Percentiles rank a stretch among this genome's conserved stretches.
These are phyloP conservation scores for Astreopora myriophthalma DNA, from an alignment of 64 coral and sea anemone genomes.

Conservation along the genomic window DNA sequence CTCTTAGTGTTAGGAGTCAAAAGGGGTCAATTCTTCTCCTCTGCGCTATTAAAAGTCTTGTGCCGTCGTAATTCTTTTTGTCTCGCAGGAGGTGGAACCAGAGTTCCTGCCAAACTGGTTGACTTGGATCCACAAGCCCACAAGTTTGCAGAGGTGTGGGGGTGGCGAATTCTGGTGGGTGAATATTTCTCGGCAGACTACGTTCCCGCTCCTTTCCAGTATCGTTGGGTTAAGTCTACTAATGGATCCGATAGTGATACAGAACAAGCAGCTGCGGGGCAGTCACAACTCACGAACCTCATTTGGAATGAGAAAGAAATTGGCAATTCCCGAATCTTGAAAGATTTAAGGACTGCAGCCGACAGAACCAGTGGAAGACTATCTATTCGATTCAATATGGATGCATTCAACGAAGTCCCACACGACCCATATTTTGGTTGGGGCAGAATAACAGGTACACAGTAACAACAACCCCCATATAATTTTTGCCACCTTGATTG, in stretches of 20 bases:
- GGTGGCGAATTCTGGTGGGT: conserved; percentile 4
- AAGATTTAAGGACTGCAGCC: not conserved
- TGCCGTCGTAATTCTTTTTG: too few species aligned
- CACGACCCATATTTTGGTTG: conserved; percentile 2
- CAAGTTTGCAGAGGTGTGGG: conserved; percentile 20
- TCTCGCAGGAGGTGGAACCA: not conserved
- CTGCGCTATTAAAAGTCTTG: too few species aligned
- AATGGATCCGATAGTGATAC: not conserved
- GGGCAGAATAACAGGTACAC: conserved; percentile 24
- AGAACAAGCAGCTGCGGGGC: conserved; percentile 2
- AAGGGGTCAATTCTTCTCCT: too few species aligned
- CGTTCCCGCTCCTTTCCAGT: not conserved
- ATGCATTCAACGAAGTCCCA: not conserved
- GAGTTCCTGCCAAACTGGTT: conserved; percentile 8
- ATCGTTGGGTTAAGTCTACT: conserved; percentile 1
- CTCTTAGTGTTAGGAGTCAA: too few species aligned
- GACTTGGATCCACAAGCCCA: conserved; percentile 33
- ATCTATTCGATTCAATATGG: conserved; percentile 53
- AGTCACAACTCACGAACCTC: conserved; percentile 22
- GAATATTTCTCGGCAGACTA: conserved; percentile 31
- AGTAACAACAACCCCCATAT: too few species aligned
- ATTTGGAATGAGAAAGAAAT: not conserved
- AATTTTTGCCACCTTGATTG: not conserved
- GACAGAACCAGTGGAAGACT: not conserved
- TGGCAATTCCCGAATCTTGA: not conserved